phyloP scores from a whole-genome alignment of 2,888 invertebrate species.

The Cepaea hortensis region DNA sequence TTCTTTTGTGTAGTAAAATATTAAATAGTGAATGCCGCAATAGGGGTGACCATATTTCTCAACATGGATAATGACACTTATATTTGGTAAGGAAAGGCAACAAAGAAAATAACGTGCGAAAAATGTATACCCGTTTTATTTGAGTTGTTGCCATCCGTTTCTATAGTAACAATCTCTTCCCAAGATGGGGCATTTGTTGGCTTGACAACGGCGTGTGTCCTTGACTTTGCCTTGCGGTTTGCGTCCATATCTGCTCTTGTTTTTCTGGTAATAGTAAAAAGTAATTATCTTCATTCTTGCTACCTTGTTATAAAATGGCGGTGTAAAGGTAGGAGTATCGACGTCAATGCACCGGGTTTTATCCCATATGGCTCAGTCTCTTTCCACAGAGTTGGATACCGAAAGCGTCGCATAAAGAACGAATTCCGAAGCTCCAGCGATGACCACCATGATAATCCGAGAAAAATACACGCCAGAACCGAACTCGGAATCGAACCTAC shows the following conservation, averaged over 20 bases:
- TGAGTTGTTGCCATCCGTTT: slow-evolving; percentile 60
- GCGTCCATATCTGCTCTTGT: slow-evolving; percentile 60
- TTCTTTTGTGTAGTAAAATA: no score
- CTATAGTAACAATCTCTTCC: slow-evolving; percentile 68
- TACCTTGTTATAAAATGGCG: background rate
- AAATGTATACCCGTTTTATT: slow-evolving; percentile 62
- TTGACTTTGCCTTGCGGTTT: slow-evolving; percentile 54
- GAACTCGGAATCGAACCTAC: no score
- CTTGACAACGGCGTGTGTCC: slow-evolving; percentile 62
- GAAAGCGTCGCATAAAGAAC: no score
- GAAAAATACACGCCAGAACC: no score
- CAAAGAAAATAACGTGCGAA: background rate
- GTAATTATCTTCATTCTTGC: background rate
- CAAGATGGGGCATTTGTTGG: slow-evolving; percentile 69
- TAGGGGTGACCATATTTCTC: no score
- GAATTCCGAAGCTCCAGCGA: no score
- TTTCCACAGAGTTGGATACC: no score
- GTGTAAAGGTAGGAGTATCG: background rate
- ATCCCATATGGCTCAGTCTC: no score
- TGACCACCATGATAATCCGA: no score
- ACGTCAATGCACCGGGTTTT: background rate
- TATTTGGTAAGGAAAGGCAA: background rate
- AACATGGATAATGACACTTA: no score
- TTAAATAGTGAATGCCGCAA: no score
- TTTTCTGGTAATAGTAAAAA: slow-evolving; percentile 57